Percentiles rank a stretch among this genome's conserved stretches.
Evolutionary conservation across 1,140 invertebrate genomes (phyloP).

Genomic region (Choristoneura fumiferana): DNA sequence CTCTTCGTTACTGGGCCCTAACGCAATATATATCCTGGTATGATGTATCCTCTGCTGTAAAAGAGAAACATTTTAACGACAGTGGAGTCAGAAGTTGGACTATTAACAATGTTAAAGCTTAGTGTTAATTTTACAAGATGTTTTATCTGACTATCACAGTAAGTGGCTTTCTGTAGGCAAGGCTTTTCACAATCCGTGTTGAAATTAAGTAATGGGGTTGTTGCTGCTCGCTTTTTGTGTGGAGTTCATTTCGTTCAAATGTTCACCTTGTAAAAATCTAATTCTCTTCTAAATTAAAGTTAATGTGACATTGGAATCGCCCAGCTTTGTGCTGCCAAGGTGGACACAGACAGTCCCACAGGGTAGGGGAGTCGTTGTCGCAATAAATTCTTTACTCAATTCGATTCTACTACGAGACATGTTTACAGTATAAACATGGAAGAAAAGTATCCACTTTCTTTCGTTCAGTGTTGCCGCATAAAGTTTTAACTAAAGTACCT

Average conservation of each 20-base stretch:
- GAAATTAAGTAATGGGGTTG: too few relatives aligned
- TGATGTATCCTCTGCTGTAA: conserved; percentile 9
- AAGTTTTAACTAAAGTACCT: too few relatives aligned
- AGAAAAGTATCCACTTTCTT: too few relatives aligned
- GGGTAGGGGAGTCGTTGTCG: conserved; percentile 18
- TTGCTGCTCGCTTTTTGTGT: too few relatives aligned
- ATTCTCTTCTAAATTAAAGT: conserved; percentile 12
- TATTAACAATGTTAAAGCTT: not conserved
- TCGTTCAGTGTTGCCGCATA: too few relatives aligned
- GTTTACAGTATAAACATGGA: conserved; percentile 23
- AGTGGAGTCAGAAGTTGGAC: not conserved
- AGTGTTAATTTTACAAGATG: conserved; percentile 3
- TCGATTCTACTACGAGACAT: conserved; percentile 18
- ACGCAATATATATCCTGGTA: not conserved
- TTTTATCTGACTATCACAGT: not conserved
- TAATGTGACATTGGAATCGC: not conserved
- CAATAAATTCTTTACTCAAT: conserved; percentile 21
- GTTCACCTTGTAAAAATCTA: not conserved
- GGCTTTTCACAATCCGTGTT: too few relatives aligned
- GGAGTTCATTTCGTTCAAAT: too few relatives aligned
- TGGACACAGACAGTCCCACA: not conserved
- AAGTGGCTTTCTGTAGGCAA: not conserved
- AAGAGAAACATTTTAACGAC: conserved; percentile 11
- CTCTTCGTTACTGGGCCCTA: not conserved
- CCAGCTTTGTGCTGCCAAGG: conserved; percentile 14